Base-by-base conservation (phyloP, 2,888 invertebrate genomes). In the Galerucella calmariensis region DNA sequence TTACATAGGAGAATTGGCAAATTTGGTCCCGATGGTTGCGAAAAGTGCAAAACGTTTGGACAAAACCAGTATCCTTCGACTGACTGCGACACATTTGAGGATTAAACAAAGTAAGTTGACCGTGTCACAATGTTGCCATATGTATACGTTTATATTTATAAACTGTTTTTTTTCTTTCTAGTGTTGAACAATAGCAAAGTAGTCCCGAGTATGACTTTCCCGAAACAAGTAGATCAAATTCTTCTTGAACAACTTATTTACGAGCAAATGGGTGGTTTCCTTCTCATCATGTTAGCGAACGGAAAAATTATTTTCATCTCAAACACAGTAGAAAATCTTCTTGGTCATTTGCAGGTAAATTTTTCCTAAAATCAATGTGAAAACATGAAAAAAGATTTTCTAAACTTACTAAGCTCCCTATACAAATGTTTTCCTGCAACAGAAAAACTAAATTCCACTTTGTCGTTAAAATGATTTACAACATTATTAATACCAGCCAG, bases 251-350 rank as follows among this genome's bases (percentile, higher is more conserved):
- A 88, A 74, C 81, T 89, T 74, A 85, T 89, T 71, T 89, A 87
- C 58, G 89, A 93, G 79, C 89, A 93, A 75, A 88, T 93, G 83
- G 94, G 94, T 80, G 95, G 95, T 51, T 95, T 97, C 85, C 89
- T 97, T 87, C 87, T 97, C 77, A 92, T 95, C 24, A 89, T 95
- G 48, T 94, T 95, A 24, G 91, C 94, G 75, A 90, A 92, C 72
- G 97, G 97, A 20, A 94, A 95, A 86, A 94, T 97, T 82, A 92
- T 97, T 77, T 93, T 94, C 84, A 92, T 96, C 48, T 96, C 97
- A 46, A 93, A 94, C 69, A 94, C 94, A 80, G 91, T 97, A 44
- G 95, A 96, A 86, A 92, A 93, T 82, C 91, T 95, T 82, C 89
- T 97, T 80, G 97, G 97, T 73, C 94, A 97, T 87, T 92, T 94